Evolutionary conservation across 2,113 vertebrate species (phyloP).

Genomic region (Burhinus oedicnemus): DNA sequence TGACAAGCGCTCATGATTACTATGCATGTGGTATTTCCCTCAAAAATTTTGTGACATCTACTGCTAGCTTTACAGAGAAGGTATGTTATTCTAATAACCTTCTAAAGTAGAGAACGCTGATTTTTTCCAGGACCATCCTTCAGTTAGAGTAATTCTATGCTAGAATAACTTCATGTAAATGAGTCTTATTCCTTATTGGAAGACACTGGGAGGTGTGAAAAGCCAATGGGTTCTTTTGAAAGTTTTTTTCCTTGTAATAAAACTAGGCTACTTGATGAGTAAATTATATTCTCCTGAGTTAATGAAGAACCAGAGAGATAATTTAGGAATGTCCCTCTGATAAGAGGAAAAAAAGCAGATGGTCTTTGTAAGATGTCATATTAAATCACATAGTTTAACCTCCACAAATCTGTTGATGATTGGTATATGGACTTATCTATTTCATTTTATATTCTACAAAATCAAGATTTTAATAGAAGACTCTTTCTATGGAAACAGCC

Average conservation of each 20-base stretch:
- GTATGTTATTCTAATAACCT: neutral
- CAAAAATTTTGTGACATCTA: neutral
- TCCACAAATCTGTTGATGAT: neutral
- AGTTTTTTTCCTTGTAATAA: neutral
- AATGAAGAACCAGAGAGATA: neutral
- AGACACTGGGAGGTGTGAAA: neutral
- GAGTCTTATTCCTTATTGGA: neutral
- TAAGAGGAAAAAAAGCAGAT: neutral
- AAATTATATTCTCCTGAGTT: neutral
- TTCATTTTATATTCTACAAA: neutral
- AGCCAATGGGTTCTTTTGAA: neutral
- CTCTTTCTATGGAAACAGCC: neutral
- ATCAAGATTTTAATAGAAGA: neutral
- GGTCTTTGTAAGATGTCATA: neutral
- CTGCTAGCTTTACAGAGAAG: neutral
- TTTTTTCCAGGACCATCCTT: neutral
- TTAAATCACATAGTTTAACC: neutral
- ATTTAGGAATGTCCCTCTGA: neutral
- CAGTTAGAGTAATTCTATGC: neutral
- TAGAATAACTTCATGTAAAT: constrained; percentile 36
- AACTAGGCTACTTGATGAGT: neutral
- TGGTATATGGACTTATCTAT: neutral
- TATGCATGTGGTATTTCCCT: neutral
- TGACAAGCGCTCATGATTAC: neutral
- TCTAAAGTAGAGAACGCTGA: neutral